Percentiles rank a stretch among this genome's conserved stretches.
Evolutionary conservation across 1,140 invertebrate genomes (phyloP).

Genomic region (Camponotus vicinus): DNA sequence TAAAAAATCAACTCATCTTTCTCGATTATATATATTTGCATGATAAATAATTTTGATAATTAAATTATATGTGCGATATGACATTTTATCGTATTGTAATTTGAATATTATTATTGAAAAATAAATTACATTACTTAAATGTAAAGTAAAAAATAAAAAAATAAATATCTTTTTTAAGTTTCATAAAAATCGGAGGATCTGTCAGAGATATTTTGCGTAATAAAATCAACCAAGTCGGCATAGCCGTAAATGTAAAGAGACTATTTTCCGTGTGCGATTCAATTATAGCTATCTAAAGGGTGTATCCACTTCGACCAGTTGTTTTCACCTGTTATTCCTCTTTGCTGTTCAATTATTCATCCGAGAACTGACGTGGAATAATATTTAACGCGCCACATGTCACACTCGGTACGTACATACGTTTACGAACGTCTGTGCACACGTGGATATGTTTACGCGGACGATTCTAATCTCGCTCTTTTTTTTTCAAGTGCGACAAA

Average conservation of each 20-base stretch:
- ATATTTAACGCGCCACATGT: constrained; percentile 46
- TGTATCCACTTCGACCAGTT: constrained; percentile 25
- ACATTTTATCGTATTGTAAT: too few relatives aligned
- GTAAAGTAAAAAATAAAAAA: too few relatives aligned
- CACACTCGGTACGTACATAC: background rate
- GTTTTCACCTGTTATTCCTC: constrained; percentile 56
- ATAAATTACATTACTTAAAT: too few relatives aligned
- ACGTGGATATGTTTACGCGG: background rate
- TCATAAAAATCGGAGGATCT: background rate
- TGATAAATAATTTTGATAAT: constrained; percentile 8
- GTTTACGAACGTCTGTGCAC: background rate
- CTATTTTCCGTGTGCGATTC: background rate
- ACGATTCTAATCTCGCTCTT: constrained; percentile 23
- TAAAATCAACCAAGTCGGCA: background rate
- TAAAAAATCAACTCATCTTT: too few relatives aligned
- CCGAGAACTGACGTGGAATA: constrained; percentile 35
- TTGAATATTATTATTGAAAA: too few relatives aligned
- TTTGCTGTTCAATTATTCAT: constrained; percentile 66
- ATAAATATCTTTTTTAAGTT: background rate
- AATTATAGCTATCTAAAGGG: constrained; percentile 21
- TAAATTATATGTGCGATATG: background rate
- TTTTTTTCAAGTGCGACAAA: constrained; percentile 53
- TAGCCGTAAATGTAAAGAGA: constrained; percentile 24
- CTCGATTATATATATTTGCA: background rate
- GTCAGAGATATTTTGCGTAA: background rate